Evolutionary conservation across 2,113 vertebrate genomes (phyloP).

Genomic region (Lamprologus sp.): DNA sequence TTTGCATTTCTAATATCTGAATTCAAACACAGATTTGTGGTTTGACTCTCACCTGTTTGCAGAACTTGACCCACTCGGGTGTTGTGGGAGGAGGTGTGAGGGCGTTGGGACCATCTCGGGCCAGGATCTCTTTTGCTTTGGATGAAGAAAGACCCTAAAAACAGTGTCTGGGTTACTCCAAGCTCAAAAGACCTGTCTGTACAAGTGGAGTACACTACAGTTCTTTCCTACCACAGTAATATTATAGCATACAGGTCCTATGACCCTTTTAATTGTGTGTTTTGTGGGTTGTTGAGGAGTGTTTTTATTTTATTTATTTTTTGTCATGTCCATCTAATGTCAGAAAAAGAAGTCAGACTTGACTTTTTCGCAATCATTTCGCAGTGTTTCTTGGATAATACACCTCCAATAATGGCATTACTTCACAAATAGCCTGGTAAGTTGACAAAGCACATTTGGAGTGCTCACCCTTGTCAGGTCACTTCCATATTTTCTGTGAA

Average conservation of each 20-base stretch:
- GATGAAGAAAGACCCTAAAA: conserved; percentile 79
- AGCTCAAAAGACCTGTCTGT: background rate
- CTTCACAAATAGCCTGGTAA: background rate
- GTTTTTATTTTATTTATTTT: background rate
- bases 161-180: background rate
- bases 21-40: background rate
- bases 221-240: background rate
- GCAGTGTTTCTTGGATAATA: background rate
- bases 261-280: background rate
- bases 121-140: conserved; percentile 86
- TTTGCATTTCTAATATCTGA: background rate
- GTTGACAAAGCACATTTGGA: background rate
- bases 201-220: background rate
- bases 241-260: background rate
- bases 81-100: conserved; percentile 92
- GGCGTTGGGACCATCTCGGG: conserved; percentile 88
- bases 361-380: background rate
- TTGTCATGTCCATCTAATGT: background rate
- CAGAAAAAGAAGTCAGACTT: background rate
- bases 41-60: conserved; percentile 66
- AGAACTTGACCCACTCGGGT: conserved; percentile 97
- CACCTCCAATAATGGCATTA: background rate
- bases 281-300: background rate
- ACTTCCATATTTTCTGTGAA: conserved; percentile 92
- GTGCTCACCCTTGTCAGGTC: conserved; percentile 81